Evolutionary conservation across 2,113 vertebrate species (phyloP).

Genomic region (Labrus mixtus): DNA sequence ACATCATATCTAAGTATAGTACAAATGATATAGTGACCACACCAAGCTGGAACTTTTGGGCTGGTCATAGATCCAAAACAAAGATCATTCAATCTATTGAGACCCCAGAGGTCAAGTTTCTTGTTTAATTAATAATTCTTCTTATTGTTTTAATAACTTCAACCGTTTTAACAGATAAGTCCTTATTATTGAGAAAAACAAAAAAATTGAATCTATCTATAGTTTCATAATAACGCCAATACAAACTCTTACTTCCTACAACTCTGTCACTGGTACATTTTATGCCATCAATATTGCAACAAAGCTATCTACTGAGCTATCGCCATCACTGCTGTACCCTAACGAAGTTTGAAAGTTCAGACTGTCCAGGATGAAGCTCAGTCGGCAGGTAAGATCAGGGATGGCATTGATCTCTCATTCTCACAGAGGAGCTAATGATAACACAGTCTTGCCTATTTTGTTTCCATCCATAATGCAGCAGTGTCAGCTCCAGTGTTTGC

Average conservation of each 20-base stretch:
- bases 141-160: no score
- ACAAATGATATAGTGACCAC: no score
- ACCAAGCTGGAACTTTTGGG: no score
- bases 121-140: no score
- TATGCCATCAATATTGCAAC: conserved; percentile 41
- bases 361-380: conserved; percentile 4
- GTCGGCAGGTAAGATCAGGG: conserved; percentile 45
- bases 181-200: background rate
- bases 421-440: conserved; percentile 47
- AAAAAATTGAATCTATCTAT: background rate
- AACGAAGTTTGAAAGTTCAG: conserved; percentile 39
- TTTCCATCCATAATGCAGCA: conserved; percentile 68
- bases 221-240: background rate
- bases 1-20: no score
- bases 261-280: conserved; percentile 4
- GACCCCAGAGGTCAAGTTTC: no score
- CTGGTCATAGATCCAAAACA: no score
- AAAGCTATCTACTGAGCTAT: conserved; percentile 26
- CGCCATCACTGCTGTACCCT: background rate
- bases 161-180: no score
- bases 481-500: conserved; percentile 45
- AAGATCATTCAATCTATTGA: no score
- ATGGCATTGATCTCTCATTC: conserved; percentile 45
- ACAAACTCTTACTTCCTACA: background rate
- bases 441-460: conserved; percentile 47